Base-by-base conservation (phyloP, 1,140 invertebrate species). In the Lineus longissimus region DNA sequence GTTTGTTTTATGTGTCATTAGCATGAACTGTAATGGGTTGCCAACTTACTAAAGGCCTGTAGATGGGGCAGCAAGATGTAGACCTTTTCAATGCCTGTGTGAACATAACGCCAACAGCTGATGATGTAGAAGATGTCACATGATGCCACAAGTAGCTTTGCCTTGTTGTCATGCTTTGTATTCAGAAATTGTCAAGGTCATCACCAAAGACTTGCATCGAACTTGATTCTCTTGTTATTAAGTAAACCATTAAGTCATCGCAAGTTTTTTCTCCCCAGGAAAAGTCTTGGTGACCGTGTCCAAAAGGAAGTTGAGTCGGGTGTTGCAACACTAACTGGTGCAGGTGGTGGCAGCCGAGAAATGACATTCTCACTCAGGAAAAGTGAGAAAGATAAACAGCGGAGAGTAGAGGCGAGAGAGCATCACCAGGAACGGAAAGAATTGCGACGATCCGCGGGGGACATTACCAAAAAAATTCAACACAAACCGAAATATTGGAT, bases 361-460 rank as follows among this genome's bases (percentile, higher is more conserved):
- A 90, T 93, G 87, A 90, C 88, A 19, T 94, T 92, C 66, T 84
- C 81, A 7, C 82, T 86, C 22, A 86, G 86, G 70, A 87, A 86
- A 66, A 69, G 63, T 58, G 59, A 30, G 33, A 63, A 66, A 25
- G 62, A 70, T 19, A 43, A 66, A 56, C 56, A 62, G 25, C 62
- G 57, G 55, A 64, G 67, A 13, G 36, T 55, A 40, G 73, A 77
- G 62, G 77, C 80, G 41, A 86, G 86, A 68, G 85, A 85, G 73
- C 90, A 91, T 74, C 85, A 87, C 67, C 85, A 88, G 72, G 90
- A 92, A 71, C 84, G 91, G 17, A 88, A 86, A 70, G 85, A 88
- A 73, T 75, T 91, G 25, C 83, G 90, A 19, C 81, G 92, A 75
- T 87, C 89, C 63, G 89, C 89, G 73, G 63, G 60, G 36, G 68